A percentile compares a stretch with the other conserved stretches of the same genome.
Conservation (phyloP, 1,140 invertebrate species). For the Sminthurides bifidus region DNA sequence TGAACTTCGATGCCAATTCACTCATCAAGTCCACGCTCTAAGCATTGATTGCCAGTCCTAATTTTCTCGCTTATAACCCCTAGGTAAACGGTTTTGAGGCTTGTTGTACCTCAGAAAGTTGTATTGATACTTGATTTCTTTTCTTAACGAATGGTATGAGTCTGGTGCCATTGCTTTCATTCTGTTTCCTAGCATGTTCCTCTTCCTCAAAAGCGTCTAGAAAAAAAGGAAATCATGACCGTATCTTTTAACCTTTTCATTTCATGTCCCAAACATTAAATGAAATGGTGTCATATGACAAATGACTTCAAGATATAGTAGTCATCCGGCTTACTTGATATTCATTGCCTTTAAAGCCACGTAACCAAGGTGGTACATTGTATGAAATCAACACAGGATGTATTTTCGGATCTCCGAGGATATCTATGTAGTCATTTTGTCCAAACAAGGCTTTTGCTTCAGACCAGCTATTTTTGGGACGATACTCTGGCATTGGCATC, state of each 20-base stretch:
- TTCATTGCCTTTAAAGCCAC: slow-evolving; percentile 77
- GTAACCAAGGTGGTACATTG: slow-evolving; percentile 70
- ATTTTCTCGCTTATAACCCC: too few relatives aligned
- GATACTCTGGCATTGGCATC: slow-evolving; percentile 55
- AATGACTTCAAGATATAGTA: background rate
- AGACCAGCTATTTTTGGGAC: slow-evolving; percentile 59
- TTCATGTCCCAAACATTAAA: background rate
- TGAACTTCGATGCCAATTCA: too few relatives aligned
- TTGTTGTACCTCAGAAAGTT: background rate
- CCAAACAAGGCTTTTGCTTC: slow-evolving; percentile 70
- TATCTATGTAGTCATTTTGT: slow-evolving; percentile 95
- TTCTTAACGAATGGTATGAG: background rate
- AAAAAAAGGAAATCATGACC: slow-evolving; percentile 6
- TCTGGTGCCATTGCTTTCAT: slow-evolving; percentile 39
- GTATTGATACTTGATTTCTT: background rate
- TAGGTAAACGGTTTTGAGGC: slow-evolving; percentile 2
- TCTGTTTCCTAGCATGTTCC: slow-evolving; percentile 48
- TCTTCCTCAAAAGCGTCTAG: slow-evolving; percentile 54
- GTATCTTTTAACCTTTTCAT: slow-evolving; percentile 1
- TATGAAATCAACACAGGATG: slow-evolving; percentile 73
- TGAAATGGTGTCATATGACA: background rate
- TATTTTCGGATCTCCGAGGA: slow-evolving; percentile 66
- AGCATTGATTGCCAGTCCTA: too few relatives aligned
- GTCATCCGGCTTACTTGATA: slow-evolving; percentile 46
- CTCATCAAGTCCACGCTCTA: too few relatives aligned